Percentiles rank a stretch among this genome's conserved stretches.
phyloP scores from a whole-genome alignment of 2,113 vertebrate species.

The Toxostoma redivivum region DNA sequence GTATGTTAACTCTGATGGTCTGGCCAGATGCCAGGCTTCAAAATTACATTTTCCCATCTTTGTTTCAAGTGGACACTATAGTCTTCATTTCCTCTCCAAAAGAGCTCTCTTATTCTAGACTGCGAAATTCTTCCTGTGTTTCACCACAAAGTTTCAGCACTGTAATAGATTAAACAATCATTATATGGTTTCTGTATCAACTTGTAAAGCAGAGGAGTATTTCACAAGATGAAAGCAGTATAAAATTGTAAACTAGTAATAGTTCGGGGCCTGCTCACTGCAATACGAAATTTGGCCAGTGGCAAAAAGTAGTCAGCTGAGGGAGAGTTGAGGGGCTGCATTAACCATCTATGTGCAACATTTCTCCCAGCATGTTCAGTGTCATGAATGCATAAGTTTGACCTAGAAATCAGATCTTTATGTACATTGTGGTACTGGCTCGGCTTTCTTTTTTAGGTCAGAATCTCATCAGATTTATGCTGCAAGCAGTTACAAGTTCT shows the following conservation, averaged over 20 bases:
- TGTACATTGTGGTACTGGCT: not conserved
- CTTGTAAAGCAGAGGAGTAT: not conserved
- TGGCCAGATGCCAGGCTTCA: not conserved
- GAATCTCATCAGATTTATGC: not conserved
- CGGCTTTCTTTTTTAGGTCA: not conserved
- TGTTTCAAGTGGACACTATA: not conserved
- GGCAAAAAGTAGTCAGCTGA: not conserved
- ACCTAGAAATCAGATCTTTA: constrained; percentile 3
- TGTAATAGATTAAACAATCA: not conserved
- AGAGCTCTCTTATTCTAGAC: not conserved
- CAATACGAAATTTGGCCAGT: not conserved
- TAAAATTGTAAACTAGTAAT: constrained; percentile 6
- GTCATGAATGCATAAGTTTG: not conserved
- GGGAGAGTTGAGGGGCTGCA: not conserved
- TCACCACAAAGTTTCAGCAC: not conserved
- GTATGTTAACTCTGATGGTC: not conserved
- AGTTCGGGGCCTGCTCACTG: not conserved
- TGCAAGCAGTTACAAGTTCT: not conserved
- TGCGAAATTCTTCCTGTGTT: not conserved
- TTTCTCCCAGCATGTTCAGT: not conserved
- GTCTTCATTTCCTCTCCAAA: not conserved
- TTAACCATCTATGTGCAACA: not conserved
- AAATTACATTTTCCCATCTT: not conserved
- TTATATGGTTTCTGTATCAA: not conserved
- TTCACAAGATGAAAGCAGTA: not conserved